A percentile compares a stretch with the other conserved stretches of the same genome.
These are phyloP conservation scores for Iguana delicatissima DNA, from an alignment of 2,797 vertebrate genomes.

Conservation along the genomic window DNA sequence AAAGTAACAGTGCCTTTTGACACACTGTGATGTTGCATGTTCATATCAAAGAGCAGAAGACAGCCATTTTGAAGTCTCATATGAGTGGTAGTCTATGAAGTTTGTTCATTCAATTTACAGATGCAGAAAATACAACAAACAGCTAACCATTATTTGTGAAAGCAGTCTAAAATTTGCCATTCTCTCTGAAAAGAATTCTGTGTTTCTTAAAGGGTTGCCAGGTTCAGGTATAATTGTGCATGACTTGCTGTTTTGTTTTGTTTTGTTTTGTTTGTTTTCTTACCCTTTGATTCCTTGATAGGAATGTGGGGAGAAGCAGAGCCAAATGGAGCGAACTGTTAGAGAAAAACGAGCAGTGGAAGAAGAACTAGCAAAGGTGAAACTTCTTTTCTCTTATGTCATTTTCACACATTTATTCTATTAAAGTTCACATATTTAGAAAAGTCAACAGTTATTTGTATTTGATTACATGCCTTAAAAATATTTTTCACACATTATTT, in stretches of 20 bases:
- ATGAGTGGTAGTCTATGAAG: neutral
- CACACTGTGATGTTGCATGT: neutral
- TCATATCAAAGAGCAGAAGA: neutral
- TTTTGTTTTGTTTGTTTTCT: too few relatives aligned
- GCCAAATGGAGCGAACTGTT: constrained; percentile 87
- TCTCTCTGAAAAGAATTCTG: neutral
- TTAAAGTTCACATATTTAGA: neutral
- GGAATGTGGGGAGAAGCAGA: constrained; percentile 93
- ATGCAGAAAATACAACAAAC: neutral
- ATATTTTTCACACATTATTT: too few relatives aligned
- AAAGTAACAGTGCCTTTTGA: neutral
- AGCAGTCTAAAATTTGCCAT: neutral
- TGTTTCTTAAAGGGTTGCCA: neutral
- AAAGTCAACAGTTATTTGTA: neutral
- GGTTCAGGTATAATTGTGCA: neutral
- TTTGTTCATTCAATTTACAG: neutral
- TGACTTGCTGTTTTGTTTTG: neutral
- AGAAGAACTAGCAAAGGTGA: constrained; percentile 94
- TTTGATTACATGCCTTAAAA: neutral
- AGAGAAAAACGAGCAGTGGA: constrained; percentile 92
- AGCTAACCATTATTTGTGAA: neutral
- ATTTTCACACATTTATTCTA: neutral
- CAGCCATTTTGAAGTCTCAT: neutral
- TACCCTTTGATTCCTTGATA: constrained; percentile 57
- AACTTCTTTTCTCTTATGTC: neutral